Percentiles rank a stretch among this genome's conserved stretches.
phyloP scores from a whole-genome alignment of 2,888 invertebrate genomes.

The Drosophila infuscata region DNA sequence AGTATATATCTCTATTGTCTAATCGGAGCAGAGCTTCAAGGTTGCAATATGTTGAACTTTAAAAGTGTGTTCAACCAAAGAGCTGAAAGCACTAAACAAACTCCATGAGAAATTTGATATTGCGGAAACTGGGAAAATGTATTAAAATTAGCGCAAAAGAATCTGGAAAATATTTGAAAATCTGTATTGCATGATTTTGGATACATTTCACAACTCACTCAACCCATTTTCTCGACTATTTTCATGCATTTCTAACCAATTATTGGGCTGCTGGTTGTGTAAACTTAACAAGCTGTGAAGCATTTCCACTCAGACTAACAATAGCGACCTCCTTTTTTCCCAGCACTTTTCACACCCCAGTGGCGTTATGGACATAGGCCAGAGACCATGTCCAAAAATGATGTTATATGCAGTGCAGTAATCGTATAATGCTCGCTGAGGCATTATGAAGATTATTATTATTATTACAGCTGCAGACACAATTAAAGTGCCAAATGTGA shows the following conservation, averaged over 20 bases:
- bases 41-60: slow-evolving; percentile 24
- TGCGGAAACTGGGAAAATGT: no score
- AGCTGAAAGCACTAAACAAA: slow-evolving; percentile 6
- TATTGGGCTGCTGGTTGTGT: slow-evolving; percentile 10
- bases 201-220: background rate
- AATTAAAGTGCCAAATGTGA: slow-evolving; percentile 66
- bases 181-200: background rate
- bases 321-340: slow-evolving; percentile 52
- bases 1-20: slow-evolving; percentile 4
- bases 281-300: slow-evolving; percentile 35
- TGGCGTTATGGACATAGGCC: slow-evolving; percentile 29
- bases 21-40: slow-evolving; percentile 34
- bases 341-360: slow-evolving; percentile 20
- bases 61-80: slow-evolving; percentile 27
- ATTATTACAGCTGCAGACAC: slow-evolving; percentile 61
- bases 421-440: slow-evolving; percentile 31
- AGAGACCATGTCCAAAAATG: slow-evolving; percentile 39
- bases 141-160: background rate
- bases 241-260: slow-evolving; percentile 3
- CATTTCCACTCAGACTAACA: slow-evolving; percentile 59
- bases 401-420: slow-evolving; percentile 43
- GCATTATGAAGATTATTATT: slow-evolving; percentile 47
- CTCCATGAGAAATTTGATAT: background rate
- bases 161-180: background rate
- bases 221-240: background rate